Evolutionary conservation across 2,888 invertebrate genomes (phyloP), one percentile per base, ranked within the genome.

Genomic region (Erynnis tages): DNA sequence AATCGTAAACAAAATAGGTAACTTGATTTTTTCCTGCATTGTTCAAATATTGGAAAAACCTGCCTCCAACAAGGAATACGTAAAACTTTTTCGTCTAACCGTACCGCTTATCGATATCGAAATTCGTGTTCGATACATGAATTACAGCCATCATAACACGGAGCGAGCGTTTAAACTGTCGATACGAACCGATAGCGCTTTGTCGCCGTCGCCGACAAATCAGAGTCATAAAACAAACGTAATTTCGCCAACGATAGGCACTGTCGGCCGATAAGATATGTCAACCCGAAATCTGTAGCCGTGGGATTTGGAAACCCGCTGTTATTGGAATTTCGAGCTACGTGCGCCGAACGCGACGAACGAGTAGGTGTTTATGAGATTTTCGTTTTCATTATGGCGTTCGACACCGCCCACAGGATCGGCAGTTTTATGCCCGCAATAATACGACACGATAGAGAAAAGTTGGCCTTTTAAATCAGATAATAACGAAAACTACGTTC

Each of bases 181-280:
- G 79, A 78, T 74, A 79, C 70, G 73, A 63, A 50, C 72, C 74
- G 61, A 58, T 61, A 60, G 57, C 63, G 77, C 84, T 88, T 89
- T 88, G 87, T 84, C 68, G 73, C 69, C 62, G 77, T 85, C 85
- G 87, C 75, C 77, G 69, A 68, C 77, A 89, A 89, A 89, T 89
- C 89, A 89, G 78, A 87, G 87, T 73, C 79, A 79, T 89, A 89
- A 89, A 89, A 89, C 87, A 88, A 81, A 80, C 78, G 82, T 84
- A 87, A 89, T 88, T 88, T 87, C 67, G 82, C 75, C 69, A 63
- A 67, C 71, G 84, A 86, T 86, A 87, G 57, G 66, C 66, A 66
- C 69, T 77, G 80, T 79, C 79, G 61, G 53, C 35, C 55, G 86
- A 86, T 89, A 76, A 86, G 85, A 84, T 87, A 81, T 73, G 80